Base-by-base conservation (phyloP, 2,888 invertebrate genomes). In the Scrobipalpa costella region DNA sequence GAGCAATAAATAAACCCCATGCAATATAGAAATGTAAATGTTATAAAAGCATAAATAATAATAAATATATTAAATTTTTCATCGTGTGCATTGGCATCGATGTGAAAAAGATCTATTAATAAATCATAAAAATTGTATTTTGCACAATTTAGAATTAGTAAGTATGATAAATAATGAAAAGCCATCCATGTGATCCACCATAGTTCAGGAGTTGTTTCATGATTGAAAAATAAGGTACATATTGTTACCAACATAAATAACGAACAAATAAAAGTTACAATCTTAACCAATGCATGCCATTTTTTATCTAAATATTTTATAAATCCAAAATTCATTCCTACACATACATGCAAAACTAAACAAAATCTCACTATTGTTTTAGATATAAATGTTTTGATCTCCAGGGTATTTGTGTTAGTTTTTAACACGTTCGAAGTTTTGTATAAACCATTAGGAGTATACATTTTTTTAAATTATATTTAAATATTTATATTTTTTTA, bases 321-420 rank as follows among this genome's bases (percentile, higher is more conserved):
- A 52, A 61, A 36, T 34, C 61, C 61, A 33, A 61, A 61, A 33
- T 61, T 52, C 1, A 52, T 17, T 2, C 61, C 61, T 33, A 52
- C 34, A 7, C 17, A 15, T 2, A 61, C 19, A 17, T 49, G 33
- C 33, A 61, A 36, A 52, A 34, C 1, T 1, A 61, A n/a, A 49
- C 50, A 61, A 19, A 19, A 38, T 17, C 7, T 9, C 11, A 21
- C 6, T 11, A 62, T 15, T 21, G 33, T 40, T 44, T 62, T 62
- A 6, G 62, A 40, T 17, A 62, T 47, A 1, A 7, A 17, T 15
- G 13, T 40, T 40, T 40, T 40, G 3, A 13, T 40, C 2, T 27
- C 27, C 27, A 3, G 27, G 2, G 5, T 27, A 27, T 27, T 27
- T 27, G 27, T 27, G 2, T 27, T 27, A 27, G 5, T 27, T 27